Base-by-base conservation (phyloP, 2,888 invertebrate genomes). In the Entomobrya proxima region DNA sequence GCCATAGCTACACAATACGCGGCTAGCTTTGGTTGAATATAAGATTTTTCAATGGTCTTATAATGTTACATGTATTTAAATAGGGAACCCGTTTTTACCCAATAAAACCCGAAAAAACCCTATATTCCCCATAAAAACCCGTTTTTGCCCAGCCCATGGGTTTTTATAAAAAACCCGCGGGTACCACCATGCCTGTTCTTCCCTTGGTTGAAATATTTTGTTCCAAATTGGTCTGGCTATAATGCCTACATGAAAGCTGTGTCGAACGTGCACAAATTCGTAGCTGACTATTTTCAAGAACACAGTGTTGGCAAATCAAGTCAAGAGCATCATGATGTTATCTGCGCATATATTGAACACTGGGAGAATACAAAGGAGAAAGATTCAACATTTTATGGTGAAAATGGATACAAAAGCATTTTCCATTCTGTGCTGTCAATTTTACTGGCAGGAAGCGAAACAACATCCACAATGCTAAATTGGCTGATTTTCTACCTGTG, bases 361-460 rank as follows among this genome's bases (percentile, higher is more conserved):
- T n/a, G n/a, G n/a, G 18, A 87, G 4, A 78, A 86, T 32, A 85
- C 87, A 30, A n/a, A 74, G 2, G 82, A 85, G 0, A 74, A 74
- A 6, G 86, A 87, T 78, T 47, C 80, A 5, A 85, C 84, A 30
- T 89, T 89, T 83, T 87, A 88, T 72, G 72, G 83, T 44, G 37
- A 75, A 13, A 47, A 30, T n/a, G 89, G 88, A 47, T 47, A 69
- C 24, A 11, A 24, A n/a, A 69, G 1, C 18, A 55, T 61, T 37
- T 1, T 47, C 3, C 11, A 35, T 21, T 78, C 72, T 1, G 64
- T 80, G 0, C 11, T 55, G 15, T 37, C 24, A 11, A 1, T 55
- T 1, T 27, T 72, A 7, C 0, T 77, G 1, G 77, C n/a, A 4
- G 77, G 55, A 7, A 11, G 7, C 77, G 15, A 80, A 83, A 35